These are phyloP conservation scores for Daktulosphaira vitifoliae DNA, from an alignment of 1,140 invertebrate genomes.

Conservation along the genomic window DNA sequence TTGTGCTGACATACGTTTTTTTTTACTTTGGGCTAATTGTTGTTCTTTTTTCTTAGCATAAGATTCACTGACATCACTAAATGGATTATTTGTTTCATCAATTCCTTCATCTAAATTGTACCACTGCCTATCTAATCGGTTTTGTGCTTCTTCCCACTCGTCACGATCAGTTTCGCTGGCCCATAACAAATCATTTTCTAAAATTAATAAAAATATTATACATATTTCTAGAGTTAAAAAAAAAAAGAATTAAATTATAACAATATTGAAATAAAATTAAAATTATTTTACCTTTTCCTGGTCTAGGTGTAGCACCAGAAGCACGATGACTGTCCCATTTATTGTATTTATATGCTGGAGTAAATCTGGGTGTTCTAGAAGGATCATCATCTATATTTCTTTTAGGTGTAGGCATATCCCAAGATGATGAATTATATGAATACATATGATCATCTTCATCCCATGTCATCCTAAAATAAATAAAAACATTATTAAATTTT, in stretches of 20 bases:
- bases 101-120: slow-evolving; percentile 90
- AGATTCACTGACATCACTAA: slow-evolving; percentile 78
- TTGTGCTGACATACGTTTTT: slow-evolving; percentile 86
- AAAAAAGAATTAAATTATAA: background rate
- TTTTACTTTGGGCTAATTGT: slow-evolving; percentile 79
- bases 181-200: slow-evolving; percentile 46
- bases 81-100: slow-evolving; percentile 88
- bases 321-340: slow-evolving; percentile 63
- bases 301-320: slow-evolving; percentile 53
- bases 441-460: slow-evolving; percentile 62
- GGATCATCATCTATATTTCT: slow-evolving; percentile 45
- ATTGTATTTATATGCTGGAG: slow-evolving; percentile 80
- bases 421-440: slow-evolving; percentile 59
- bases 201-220: too few relatives aligned
- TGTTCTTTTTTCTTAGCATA: slow-evolving; percentile 87
- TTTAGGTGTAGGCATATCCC: slow-evolving; percentile 86
- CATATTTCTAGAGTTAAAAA: slow-evolving; percentile 4
- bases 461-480: slow-evolving; percentile 65
- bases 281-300: slow-evolving; percentile 40
- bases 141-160: slow-evolving; percentile 88
- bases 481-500: slow-evolving; percentile 38
- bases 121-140: slow-evolving; percentile 90
- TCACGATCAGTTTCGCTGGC: slow-evolving; percentile 57
- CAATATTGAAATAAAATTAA: background rate
- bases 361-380: slow-evolving; percentile 57